Base-by-base conservation (phyloP, 2,888 invertebrate species). In the Trachelus stipa region DNA sequence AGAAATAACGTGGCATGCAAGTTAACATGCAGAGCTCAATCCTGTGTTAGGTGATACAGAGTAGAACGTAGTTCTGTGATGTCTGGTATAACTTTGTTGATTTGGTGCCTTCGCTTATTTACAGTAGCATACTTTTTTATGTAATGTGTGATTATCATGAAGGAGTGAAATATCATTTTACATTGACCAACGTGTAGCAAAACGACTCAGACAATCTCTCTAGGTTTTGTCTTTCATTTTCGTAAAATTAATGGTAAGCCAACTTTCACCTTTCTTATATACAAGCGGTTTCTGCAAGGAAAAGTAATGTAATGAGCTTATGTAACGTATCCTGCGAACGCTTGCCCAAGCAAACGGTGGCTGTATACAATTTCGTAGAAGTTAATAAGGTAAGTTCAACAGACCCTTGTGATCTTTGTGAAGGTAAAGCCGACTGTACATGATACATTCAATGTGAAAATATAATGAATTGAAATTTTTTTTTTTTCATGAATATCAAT, bases 11-110 rank as follows among this genome's bases (percentile, higher is more conserved):
- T 79, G 79, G 56, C 87, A 87, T 90, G 90, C 90, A 86, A 23
- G 56, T 56, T 56, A 56, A 77, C 85, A 86, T 88, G 88, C 89
- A 87, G 56, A 56, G 88, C 88, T 90, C 90, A 91, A 90, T 83
- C 90, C 90, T 90, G 90, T 83, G 77, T 86, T 79, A 85, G 84
- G 87, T 84, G 81, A 81, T 83, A 79, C 85, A 75, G 33, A 75
- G 75, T 37, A 75, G 33, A 31, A 71, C 68, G 75, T 73, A 23
- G 77, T 56, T 23, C 56, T 56, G 56, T 56, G 23, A 56, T 56
- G 15, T 56, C 56, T 71, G 31, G 11, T 30, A n/a, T 31, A 71
- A 56, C 31, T 33, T 71, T 71, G 4, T 31, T 71, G 6, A 71
- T 9, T 71, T 31, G 71, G 71, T 71, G 71, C 71, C 33, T 31